A percentile compares a stretch with the other conserved stretches of the same genome.
These are phyloP conservation scores for Cryptotermes secundus DNA, from an alignment of 1,140 invertebrate species.

Conservation along the genomic window DNA sequence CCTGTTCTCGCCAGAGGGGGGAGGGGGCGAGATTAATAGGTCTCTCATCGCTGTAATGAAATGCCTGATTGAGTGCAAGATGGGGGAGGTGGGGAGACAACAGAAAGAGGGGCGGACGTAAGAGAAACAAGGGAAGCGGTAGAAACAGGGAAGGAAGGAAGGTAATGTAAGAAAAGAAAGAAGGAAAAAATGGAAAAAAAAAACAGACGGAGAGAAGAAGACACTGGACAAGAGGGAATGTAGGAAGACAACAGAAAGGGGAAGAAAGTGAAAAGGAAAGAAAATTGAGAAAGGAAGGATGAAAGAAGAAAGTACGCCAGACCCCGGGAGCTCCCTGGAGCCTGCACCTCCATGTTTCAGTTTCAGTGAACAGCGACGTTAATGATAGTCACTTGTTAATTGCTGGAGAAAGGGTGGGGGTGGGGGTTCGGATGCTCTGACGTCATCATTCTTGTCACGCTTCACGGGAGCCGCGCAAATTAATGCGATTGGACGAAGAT, in stretches of 20 bases:
- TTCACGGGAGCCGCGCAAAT: neutral
- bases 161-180: neutral
- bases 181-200: neutral
- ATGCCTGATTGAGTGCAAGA: conserved; percentile 32
- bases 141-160: neutral
- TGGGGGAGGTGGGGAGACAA: neutral
- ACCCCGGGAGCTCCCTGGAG: no score
- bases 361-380: conserved; percentile 6
- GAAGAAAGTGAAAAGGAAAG: neutral
- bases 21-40: conserved; percentile 32
- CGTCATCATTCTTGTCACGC: conserved; percentile 8
- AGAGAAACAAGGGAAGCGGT: neutral
- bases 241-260: neutral
- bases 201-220: no score
- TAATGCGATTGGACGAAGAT: conserved; percentile 23
- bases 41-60: conserved; percentile 34
- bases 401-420: neutral
- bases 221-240: no score
- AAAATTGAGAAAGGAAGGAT: neutral
- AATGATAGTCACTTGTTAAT: neutral
- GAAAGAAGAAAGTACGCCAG: neutral
- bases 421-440: neutral
- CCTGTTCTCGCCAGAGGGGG: neutral
- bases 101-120: conserved; percentile 27
- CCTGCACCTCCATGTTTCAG: no score